Percentiles rank a stretch among this genome's conserved stretches.
These are phyloP conservation scores for Hyperoodon ampullatus DNA, from an alignment of 2,113 vertebrate species.

Conservation along the genomic window DNA sequence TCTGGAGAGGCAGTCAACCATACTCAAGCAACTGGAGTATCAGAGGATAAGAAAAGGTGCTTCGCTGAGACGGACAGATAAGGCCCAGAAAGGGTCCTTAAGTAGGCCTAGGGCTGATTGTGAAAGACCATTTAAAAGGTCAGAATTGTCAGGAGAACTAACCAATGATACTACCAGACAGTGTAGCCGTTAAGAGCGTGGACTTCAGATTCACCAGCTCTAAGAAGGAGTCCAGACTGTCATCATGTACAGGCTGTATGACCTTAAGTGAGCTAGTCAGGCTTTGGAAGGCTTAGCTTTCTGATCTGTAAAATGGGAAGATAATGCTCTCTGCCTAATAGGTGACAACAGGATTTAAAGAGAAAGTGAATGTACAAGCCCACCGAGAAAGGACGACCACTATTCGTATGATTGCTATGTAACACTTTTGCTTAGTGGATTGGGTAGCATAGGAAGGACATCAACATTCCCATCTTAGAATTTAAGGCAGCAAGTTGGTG, in stretches of 20 bases:
- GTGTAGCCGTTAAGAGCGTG: not conserved
- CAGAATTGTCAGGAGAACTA: not conserved
- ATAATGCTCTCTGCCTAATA: not conserved
- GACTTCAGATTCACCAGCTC: not conserved
- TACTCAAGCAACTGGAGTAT: accelerated
- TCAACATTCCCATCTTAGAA: not conserved
- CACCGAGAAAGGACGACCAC: too few relatives aligned
- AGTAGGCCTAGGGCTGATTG: not conserved
- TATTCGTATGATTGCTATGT: accelerated
- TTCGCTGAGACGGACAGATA: not conserved
- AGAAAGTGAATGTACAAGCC: too few relatives aligned
- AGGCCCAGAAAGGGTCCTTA: not conserved
- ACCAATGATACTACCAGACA: accelerated
- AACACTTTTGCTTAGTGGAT: not conserved
- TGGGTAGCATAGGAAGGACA: not conserved
- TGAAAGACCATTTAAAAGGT: not conserved
- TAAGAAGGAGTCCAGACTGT: not conserved
- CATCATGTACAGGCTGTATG: not conserved
- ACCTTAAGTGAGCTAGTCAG: not conserved
- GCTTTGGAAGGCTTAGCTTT: not conserved
- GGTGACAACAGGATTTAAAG: not conserved
- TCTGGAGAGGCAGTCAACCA: not conserved
- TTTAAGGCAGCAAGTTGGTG: not conserved
- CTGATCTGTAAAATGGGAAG: not conserved
- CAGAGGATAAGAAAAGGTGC: not conserved